Evolutionary conservation across 2,797 vertebrate species (phyloP), one percentile per base, ranked within the genome.

Genomic region (Hippocampus kuda): DNA sequence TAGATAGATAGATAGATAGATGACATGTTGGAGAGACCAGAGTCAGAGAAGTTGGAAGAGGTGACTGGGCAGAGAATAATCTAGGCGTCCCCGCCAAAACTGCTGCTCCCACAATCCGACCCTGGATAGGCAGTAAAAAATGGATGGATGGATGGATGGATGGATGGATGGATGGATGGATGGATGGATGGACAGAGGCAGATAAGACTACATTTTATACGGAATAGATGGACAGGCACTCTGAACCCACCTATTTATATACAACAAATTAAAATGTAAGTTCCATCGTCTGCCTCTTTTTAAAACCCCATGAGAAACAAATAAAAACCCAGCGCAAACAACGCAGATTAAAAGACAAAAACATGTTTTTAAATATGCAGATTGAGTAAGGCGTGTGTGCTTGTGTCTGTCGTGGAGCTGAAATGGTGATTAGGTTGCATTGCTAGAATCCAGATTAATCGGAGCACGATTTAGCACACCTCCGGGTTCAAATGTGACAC

Each of bases 401-500:
- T 61, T 61, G 27, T 38, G 30, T 61, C 59, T 61, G 59, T 61
- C 51, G 2, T 72, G 42, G 24, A 73, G 56, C 24, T 70, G 72
- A 83, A 16, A 49, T 62, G 72, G 12, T 77, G 72, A 73, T 82
- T 70, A 77, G 65, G 63, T 77, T 71, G 63, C 48, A 64, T 59
- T 49, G 48, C 62, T 64, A 44, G 81, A 84, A 86, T 85, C 84
- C 77, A 78, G 81, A 83, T 86, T 85, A 86, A 20, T 80, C 68
- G 38, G 57, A 77, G 65, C 56, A 71, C 57, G 74, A 81, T 0
- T 84, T 79, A 83, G 75, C 75, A 81, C 86, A 86, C 83, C 81
- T 86, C 73, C 22, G 48, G 86, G 83, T 81, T 78, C 63, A 85
- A 87, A 83, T 79, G 77, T 80, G 76, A 81, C 71, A 75, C 73